Conservation (phyloP, 2,113 vertebrate genomes). For the Scartelaos histophorus region DNA sequence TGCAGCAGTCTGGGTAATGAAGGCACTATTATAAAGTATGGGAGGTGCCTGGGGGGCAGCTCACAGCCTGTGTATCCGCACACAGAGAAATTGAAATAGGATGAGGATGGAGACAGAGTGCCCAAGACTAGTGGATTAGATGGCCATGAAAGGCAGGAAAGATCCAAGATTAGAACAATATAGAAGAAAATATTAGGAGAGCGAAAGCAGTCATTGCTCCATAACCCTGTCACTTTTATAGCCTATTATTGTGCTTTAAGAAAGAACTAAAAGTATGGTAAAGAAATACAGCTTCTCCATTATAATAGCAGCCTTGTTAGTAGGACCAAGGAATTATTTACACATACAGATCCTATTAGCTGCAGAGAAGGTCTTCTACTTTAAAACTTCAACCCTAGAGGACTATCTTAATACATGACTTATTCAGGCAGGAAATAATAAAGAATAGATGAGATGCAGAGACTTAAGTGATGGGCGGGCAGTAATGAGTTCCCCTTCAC, state of each 20-base stretch:
- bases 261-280: conserved; percentile 2
- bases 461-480: neutral
- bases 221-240: conserved; percentile 9
- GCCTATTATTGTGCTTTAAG: neutral
- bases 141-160: conserved; percentile 46
- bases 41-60: conserved; percentile 52
- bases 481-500: conserved; percentile 6
- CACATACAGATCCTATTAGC: neutral
- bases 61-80: conserved; percentile 44
- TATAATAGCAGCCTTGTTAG: conserved; percentile 19
- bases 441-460: neutral
- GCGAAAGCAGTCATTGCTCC: conserved; percentile 21
- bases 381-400: conserved; percentile 3
- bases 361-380: neutral
- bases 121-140: conserved; percentile 46
- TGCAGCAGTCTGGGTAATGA: conserved; percentile 57
- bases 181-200: conserved; percentile 20
- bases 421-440: conserved; percentile 1
- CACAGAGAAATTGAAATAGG: conserved; percentile 52
- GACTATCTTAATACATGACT: conserved; percentile 1
- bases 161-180: conserved; percentile 41
- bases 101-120: conserved; percentile 40
- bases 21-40: conserved; percentile 62
- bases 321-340: conserved; percentile 13
- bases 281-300: conserved; percentile 14